phyloP scores from a whole-genome alignment of 1,140 invertebrate species.

The Vanessa atalanta region DNA sequence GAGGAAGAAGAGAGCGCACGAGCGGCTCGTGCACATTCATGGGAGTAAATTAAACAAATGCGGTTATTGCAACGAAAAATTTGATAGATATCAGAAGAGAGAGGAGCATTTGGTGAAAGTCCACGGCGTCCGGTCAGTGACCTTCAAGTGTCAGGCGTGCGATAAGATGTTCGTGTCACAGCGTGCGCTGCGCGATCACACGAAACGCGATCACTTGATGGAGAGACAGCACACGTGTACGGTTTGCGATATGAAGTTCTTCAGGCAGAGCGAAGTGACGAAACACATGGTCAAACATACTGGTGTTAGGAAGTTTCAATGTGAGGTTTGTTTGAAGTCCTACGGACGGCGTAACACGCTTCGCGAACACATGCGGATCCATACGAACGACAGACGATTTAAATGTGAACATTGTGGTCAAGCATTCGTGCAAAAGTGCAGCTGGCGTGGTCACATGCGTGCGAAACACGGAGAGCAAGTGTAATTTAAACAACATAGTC shows the following conservation, averaged over 20 bases:
- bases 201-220: conserved; percentile 43
- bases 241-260: conserved; percentile 55
- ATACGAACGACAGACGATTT: conserved; percentile 62
- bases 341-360: conserved; percentile 80
- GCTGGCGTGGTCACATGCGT: conserved; percentile 45
- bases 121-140: conserved; percentile 15
- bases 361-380: conserved; percentile 78
- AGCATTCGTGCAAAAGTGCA: conserved; percentile 48
- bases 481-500: neutral
- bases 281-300: conserved; percentile 77
- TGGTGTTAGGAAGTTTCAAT: conserved; percentile 82
- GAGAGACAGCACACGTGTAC: conserved; percentile 47
- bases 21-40: conserved; percentile 31
- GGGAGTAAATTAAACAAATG: conserved; percentile 42
- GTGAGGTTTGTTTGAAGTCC: conserved; percentile 81
- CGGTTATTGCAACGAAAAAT: conserved; percentile 37
- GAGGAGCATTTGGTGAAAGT: conserved; percentile 27
- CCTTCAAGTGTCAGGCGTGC: conserved; percentile 38
- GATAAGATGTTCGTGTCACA: conserved; percentile 30
- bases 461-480: conserved; percentile 41
- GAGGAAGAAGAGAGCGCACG: conserved; percentile 33
- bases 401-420: conserved; percentile 57
- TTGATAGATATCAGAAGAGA: conserved; percentile 32
- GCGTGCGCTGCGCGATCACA: conserved; percentile 29
- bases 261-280: conserved; percentile 48